Conservation (phyloP, 2,113 vertebrate species). For the Rhea pennata region DNA sequence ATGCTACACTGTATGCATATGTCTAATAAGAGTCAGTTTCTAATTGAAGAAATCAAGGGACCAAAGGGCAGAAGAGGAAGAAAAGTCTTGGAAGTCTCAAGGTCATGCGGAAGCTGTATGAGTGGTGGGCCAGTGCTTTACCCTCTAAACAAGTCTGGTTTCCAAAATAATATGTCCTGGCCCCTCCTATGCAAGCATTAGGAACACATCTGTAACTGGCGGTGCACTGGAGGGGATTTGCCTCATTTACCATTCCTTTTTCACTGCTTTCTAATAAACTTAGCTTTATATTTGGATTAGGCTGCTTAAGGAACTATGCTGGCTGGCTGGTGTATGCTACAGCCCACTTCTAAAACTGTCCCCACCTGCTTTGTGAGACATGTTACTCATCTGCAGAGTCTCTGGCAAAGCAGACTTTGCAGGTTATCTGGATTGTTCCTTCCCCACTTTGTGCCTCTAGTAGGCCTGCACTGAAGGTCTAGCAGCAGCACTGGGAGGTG, state of each 20-base stretch:
- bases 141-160: neutral
- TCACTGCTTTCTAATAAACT: neutral
- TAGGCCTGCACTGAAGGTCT: neutral
- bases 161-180: neutral
- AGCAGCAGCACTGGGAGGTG: neutral
- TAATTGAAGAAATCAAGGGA: neutral
- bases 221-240: neutral
- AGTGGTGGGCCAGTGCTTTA: neutral
- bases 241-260: neutral
- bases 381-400: neutral
- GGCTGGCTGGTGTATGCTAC: neutral
- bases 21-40: neutral
- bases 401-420: too few relatives aligned
- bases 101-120: neutral
- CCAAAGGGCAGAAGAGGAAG: neutral
- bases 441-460: neutral
- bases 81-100: neutral
- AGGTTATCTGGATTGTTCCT: neutral
- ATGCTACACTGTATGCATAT: neutral
- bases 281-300: neutral
- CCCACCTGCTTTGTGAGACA: neutral
- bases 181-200: fast-evolving
- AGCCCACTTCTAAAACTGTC: too few relatives aligned
- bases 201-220: neutral
- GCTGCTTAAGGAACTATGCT: neutral